phyloP scores from a whole-genome alignment of 1,140 invertebrate species.

The Cotesia chilonis region DNA sequence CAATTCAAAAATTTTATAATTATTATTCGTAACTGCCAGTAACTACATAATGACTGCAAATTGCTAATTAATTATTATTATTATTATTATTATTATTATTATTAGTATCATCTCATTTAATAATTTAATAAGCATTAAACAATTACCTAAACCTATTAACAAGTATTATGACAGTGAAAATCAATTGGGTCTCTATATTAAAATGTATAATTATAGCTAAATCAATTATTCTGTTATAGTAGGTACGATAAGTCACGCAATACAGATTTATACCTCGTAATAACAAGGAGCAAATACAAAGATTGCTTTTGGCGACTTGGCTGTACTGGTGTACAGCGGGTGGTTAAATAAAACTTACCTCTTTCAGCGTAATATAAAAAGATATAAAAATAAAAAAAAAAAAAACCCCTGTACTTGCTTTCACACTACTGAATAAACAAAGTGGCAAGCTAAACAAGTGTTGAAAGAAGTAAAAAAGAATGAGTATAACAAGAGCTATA shows the following conservation, averaged over 20 bases:
- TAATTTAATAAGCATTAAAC: too few relatives aligned
- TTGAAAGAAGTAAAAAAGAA: conserved; percentile 19
- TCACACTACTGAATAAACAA: not conserved
- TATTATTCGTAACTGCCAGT: too few relatives aligned
- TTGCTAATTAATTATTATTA: too few relatives aligned
- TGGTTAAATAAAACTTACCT: conserved; percentile 17
- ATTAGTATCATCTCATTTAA: too few relatives aligned
- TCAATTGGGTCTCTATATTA: too few relatives aligned
- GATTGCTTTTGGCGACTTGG: not conserved
- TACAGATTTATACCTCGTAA: not conserved
- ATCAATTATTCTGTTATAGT: not conserved
- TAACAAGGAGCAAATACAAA: not conserved
- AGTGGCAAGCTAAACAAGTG: conserved; percentile 5
- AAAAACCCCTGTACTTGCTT: not conserved
- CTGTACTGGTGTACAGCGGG: not conserved
- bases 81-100: too few relatives aligned
- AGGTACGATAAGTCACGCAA: not conserved
- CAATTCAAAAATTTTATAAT: too few relatives aligned
- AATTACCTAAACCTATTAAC: too few relatives aligned
- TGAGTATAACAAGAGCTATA: not conserved
- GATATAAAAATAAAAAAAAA: not conserved
- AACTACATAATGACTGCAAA: too few relatives aligned
- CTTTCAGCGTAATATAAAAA: conserved; percentile 3
- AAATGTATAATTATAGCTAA: not conserved
- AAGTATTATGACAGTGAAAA: too few relatives aligned